Base-by-base conservation (phyloP, 2,888 invertebrate species). In the Erebia aethiops region DNA sequence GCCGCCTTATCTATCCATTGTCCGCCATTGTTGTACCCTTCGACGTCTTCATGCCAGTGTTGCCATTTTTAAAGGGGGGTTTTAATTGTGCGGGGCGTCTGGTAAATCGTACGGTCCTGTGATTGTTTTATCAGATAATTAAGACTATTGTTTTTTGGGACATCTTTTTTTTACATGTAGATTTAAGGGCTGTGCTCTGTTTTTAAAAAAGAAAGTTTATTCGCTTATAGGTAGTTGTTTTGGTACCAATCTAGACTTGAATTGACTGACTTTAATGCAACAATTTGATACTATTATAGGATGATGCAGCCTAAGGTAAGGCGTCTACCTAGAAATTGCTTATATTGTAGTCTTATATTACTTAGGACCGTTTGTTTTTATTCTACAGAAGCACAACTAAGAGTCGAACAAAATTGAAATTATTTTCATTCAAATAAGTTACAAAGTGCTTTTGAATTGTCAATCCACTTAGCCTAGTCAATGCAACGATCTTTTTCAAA, bases 1-100 rank as follows among this genome's bases (percentile, higher is more conserved):
- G 88, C 86, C 86, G 87, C 84, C 90, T 89, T 92, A 92, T 92
- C 92, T 86, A 69, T 69, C 75, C 74, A 77, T 77, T 78, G 76
- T 86, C 78, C 81, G 77, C 78, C 84, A 88, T 90, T 89, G 89
- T 89, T 84, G 80, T 82, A 81, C 79, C 84, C 84, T 84, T 82
- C 87, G 88, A 88, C 86, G 88, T 89, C 89, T 89, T 89, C 88
- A 88, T 89, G 82, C 73, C 56, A 70, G 69, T 70, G 71, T 68
- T 71, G 68, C 52, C 63, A 58, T 67, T 68, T 73, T 73, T 67
- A 67, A 72, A 72, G 69, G 8, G 72, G 73, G 70, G 70, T 70
- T 75, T 74, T 75, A 75, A 75, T 76, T 76, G 72, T 71, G 67
- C 18, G 5, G 61, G 65, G 70, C 66, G 66, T 62, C 66, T 61